Evolutionary conservation across 2,113 vertebrate genomes (phyloP).

Genomic region (Hemiprocne comata): DNA sequence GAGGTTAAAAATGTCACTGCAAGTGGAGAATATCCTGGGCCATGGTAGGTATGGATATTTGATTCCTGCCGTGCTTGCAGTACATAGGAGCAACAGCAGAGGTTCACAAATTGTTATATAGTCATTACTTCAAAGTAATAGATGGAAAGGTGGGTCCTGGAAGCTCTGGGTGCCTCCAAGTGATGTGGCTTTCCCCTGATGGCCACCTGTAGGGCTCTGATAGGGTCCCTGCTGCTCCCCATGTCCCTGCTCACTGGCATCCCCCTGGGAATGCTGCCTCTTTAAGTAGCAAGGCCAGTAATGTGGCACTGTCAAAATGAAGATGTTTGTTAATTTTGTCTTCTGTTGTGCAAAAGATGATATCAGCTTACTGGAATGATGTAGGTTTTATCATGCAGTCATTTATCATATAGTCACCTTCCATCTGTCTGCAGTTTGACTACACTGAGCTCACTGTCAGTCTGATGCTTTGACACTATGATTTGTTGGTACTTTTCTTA

Average conservation of each 20-base stretch:
- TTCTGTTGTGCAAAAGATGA: not conserved
- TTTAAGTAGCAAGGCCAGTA: not conserved
- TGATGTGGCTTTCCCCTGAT: not conserved
- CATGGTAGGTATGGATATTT: no score
- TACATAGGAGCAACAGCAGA: not conserved
- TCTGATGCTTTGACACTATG: not conserved
- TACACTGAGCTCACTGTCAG: not conserved
- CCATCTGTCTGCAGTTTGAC: not conserved
- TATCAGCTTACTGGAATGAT: not conserved
- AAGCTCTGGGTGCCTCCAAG: not conserved
- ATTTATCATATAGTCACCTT: not conserved
- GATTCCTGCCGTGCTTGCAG: no score
- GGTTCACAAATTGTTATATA: not conserved
- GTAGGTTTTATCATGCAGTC: not conserved
- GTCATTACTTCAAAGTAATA: not conserved
- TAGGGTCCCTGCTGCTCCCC: not conserved
- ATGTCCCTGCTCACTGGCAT: fast-evolving
- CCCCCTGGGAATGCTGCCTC: not conserved
- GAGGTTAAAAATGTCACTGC: not conserved
- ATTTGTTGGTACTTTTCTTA: not conserved
- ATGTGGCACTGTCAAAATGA: not conserved
- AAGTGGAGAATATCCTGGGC: not conserved
- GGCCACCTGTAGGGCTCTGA: not conserved
- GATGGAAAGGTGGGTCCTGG: not conserved
- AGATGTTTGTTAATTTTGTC: not conserved